Evolutionary conservation across 2,113 vertebrate species (phyloP).

Genomic region (Arenaria interpres): DNA sequence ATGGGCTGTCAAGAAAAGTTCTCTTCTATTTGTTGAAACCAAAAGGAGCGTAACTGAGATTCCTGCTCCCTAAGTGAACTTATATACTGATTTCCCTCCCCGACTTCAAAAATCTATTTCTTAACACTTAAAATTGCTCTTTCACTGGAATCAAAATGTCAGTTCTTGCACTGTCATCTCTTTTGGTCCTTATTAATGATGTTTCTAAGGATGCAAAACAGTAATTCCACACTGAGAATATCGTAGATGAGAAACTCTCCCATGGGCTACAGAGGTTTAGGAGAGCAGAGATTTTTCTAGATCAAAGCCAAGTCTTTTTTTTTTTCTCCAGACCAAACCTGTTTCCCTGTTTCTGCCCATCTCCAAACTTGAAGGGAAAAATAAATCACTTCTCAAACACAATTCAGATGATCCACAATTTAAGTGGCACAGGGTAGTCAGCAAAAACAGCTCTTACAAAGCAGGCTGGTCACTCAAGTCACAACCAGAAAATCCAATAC

Average conservation of each 20-base stretch:
- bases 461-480: not conserved
- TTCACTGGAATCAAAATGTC: not conserved
- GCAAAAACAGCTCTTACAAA: not conserved
- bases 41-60: not conserved
- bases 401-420: not conserved
- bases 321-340: not conserved
- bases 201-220: not conserved
- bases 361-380: not conserved
- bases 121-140: not conserved
- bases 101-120: not conserved
- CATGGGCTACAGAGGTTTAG: not conserved
- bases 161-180: not conserved
- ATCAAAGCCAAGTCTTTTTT: not conserved
- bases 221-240: not conserved
- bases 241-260: not conserved
- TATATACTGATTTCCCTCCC: not conserved
- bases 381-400: not conserved
- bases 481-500: not conserved
- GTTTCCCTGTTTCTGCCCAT: not conserved
- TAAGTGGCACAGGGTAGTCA: not conserved
- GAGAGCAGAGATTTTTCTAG: not conserved
- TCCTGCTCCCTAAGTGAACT: not conserved
- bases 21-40: not conserved
- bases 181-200: not conserved
- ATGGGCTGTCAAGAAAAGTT: not conserved